Conservation (phyloP, 1,140 invertebrate species). For the Calliphora vicina region DNA sequence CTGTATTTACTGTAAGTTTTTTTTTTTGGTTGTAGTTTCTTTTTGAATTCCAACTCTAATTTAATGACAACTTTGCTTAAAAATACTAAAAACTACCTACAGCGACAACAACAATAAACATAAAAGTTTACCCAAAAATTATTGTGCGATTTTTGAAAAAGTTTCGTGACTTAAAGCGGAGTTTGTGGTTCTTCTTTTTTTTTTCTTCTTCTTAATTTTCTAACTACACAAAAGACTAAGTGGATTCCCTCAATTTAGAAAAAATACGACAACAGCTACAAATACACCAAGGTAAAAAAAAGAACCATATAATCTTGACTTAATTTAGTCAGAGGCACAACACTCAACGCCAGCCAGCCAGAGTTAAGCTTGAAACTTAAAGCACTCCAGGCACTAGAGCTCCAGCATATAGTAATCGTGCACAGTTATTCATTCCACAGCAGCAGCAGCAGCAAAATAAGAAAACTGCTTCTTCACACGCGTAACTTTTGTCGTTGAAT, state of each 20-base stretch:
- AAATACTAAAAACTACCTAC: background rate
- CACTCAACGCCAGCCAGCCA: background rate
- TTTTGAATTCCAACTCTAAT: slow-evolving; percentile 2
- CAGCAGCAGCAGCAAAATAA: background rate
- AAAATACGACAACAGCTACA: background rate
- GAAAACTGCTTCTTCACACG: background rate
- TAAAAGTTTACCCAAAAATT: slow-evolving; percentile 10
- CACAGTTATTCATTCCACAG: background rate
- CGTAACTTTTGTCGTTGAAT: background rate
- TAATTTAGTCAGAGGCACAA: background rate
- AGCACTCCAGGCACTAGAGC: background rate
- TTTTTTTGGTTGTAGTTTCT: background rate
- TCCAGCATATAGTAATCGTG: background rate
- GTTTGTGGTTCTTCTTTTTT: background rate
- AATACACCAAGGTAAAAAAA: background rate
- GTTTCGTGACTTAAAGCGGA: slow-evolving; percentile 1
- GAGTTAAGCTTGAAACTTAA: background rate
- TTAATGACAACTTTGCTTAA: background rate
- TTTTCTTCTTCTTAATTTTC: background rate
- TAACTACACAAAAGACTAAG: background rate
- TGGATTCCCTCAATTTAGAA: slow-evolving; percentile 1
- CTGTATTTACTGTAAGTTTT: background rate
- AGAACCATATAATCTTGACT: background rate
- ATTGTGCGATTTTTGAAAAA: background rate
- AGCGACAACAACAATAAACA: background rate